These are phyloP conservation scores for Sebastes fasciatus DNA, from an alignment of 2,113 vertebrate genomes.

Conservation along the genomic window DNA sequence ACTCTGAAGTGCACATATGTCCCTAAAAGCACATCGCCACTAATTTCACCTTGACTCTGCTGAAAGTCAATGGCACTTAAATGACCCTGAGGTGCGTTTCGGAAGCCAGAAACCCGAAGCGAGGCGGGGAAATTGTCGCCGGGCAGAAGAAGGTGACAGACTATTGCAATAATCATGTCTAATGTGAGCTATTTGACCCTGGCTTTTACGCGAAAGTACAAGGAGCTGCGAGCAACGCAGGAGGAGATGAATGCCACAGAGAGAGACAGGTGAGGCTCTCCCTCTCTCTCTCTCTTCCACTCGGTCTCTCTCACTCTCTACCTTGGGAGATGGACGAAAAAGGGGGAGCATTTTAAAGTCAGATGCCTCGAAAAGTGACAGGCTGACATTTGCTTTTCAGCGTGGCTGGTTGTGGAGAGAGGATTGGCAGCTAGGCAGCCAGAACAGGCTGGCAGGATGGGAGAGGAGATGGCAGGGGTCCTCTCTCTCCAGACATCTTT, in stretches of 20 bases:
- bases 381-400: slow-evolving; percentile 83
- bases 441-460: slow-evolving; percentile 77
- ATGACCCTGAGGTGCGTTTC: slow-evolving; percentile 52
- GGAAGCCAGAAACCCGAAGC: slow-evolving; percentile 41
- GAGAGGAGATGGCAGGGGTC: slow-evolving; percentile 78
- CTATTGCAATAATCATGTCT: slow-evolving; percentile 71
- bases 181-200: slow-evolving; percentile 69
- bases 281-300: slow-evolving; percentile 8
- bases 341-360: slow-evolving; percentile 74
- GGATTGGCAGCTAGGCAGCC: slow-evolving; percentile 77
- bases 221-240: slow-evolving; percentile 33
- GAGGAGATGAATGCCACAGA: slow-evolving; percentile 45
- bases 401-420: slow-evolving; percentile 72
- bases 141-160: slow-evolving; percentile 50
- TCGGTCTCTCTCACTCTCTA: slow-evolving; percentile 26
- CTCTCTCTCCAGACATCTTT: slow-evolving; percentile 77
- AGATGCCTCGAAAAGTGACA: slow-evolving; percentile 77
- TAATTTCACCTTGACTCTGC: slow-evolving; percentile 64
- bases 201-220: slow-evolving; percentile 64
- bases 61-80: slow-evolving; percentile 61
- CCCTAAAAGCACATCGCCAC: slow-evolving; percentile 40
- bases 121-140: slow-evolving; percentile 51
- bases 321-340: slow-evolving; percentile 49
- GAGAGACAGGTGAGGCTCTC: slow-evolving; percentile 43
- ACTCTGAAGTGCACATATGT: slow-evolving; percentile 38